Evolutionary conservation across 2,113 vertebrate genomes (phyloP).

Genomic region (Azemiops feae): DNA sequence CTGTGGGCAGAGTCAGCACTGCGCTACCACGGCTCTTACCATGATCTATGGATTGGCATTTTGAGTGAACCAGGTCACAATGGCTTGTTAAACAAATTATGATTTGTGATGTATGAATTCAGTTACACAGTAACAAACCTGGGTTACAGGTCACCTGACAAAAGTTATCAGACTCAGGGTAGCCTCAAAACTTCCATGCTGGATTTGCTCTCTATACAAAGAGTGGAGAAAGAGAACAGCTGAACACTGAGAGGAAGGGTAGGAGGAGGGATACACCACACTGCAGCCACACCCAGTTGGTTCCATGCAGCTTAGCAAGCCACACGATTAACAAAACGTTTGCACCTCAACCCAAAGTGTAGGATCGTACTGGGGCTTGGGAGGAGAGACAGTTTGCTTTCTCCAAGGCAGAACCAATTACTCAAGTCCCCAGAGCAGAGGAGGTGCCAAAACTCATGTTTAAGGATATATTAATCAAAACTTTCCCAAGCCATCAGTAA

Average conservation of each 20-base stretch:
- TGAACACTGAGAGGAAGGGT: neutral
- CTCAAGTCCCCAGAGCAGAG: neutral
- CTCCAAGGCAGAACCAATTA: neutral
- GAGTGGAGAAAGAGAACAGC: neutral
- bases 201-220: neutral
- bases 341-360: neutral
- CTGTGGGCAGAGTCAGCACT: neutral
- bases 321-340: neutral
- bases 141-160: neutral
- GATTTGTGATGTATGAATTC: neutral
- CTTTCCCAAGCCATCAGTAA: neutral
- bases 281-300: slow-evolving; percentile 10
- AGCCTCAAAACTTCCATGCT: neutral
- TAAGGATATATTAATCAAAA: neutral
- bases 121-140: neutral
- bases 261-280: neutral
- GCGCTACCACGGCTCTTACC: neutral
- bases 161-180: neutral
- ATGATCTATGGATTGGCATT: neutral
- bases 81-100: neutral
- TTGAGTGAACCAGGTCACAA: neutral
- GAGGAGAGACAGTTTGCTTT: neutral
- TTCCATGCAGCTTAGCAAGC: neutral
- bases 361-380: neutral
- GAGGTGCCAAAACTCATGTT: neutral